phyloP scores from a whole-genome alignment of 2,888 invertebrate genomes.

The Spodoptera exigua region DNA sequence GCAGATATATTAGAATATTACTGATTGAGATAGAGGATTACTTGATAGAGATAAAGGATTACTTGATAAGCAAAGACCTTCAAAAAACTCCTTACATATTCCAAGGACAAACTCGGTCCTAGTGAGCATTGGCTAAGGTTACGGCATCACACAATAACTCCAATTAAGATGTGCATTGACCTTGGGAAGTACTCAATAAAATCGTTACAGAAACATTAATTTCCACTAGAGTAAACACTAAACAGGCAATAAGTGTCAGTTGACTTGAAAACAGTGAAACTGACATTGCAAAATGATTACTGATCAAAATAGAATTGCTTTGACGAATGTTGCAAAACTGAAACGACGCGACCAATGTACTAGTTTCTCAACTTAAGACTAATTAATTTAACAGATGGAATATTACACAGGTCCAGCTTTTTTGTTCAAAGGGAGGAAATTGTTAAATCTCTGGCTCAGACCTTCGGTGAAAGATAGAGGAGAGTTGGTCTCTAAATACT shows the following conservation, averaged over 20 bases:
- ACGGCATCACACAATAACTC: too few species aligned
- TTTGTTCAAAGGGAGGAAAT: too few species aligned
- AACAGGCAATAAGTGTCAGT: constrained; percentile 27
- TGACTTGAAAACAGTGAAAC: constrained; percentile 49
- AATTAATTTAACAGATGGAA: constrained; percentile 43
- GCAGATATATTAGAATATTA: too few species aligned
- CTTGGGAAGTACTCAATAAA: constrained; percentile 6
- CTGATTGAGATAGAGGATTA: too few species aligned
- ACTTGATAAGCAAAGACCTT: too few species aligned
- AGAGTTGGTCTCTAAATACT: too few species aligned
- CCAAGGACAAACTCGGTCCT: too few species aligned
- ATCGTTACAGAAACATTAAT: constrained; percentile 16
- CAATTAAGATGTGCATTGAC: too few species aligned
- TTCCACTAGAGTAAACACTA: constrained; percentile 51
- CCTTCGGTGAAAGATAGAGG: not conserved
- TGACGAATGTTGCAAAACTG: constrained; percentile 45
- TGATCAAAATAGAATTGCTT: constrained; percentile 45
- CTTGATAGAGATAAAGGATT: too few species aligned
- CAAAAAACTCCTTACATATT: too few species aligned
- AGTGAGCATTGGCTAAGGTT: too few species aligned
- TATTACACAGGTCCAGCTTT: constrained; percentile 13
- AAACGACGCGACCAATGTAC: constrained; percentile 3
- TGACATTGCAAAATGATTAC: constrained; percentile 48
- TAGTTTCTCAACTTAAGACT: constrained; percentile 42
- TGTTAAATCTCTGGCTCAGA: not conserved